Conservation (phyloP, 2,797 vertebrate species). For the Acanthiza pusilla region DNA sequence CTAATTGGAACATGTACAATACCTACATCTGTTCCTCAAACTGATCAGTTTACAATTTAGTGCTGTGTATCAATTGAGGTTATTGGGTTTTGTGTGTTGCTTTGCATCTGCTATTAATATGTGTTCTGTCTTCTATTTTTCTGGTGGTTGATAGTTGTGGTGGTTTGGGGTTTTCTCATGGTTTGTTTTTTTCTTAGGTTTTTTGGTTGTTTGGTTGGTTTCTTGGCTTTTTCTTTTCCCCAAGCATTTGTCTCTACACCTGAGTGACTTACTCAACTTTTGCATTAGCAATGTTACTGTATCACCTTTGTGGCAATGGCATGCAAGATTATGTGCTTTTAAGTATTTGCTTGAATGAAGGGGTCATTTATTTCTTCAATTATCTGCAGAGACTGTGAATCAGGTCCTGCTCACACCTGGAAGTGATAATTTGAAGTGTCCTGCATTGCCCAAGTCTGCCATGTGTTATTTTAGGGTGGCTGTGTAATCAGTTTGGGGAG, state of each 20-base stretch:
- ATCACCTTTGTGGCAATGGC: not conserved
- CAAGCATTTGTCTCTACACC: not conserved
- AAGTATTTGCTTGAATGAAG: not conserved
- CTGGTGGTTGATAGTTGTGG: not conserved
- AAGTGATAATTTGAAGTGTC: not conserved
- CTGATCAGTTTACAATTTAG: not conserved
- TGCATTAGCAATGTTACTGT: not conserved
- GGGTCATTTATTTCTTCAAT: not conserved
- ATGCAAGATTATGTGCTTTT: not conserved
- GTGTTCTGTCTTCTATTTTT: not conserved
- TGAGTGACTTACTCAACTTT: not conserved
- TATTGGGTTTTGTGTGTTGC: not conserved
- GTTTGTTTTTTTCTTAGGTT: not conserved
- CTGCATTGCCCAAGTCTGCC: not conserved
- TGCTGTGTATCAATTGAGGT: not conserved
- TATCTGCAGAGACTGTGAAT: not conserved
- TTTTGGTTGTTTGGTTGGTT: not conserved
- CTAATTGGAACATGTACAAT: not conserved
- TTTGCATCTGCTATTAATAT: not conserved
- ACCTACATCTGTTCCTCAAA: not conserved
- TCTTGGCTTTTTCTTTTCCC: not conserved
- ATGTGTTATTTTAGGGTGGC: not conserved
- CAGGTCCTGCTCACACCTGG: not conserved
- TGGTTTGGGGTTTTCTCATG: not conserved
- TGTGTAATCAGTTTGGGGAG: not conserved